Evolutionary conservation across 2,888 invertebrate species (phyloP), one percentile per base, ranked within the genome.

Genomic region (Phengaris alcon): DNA sequence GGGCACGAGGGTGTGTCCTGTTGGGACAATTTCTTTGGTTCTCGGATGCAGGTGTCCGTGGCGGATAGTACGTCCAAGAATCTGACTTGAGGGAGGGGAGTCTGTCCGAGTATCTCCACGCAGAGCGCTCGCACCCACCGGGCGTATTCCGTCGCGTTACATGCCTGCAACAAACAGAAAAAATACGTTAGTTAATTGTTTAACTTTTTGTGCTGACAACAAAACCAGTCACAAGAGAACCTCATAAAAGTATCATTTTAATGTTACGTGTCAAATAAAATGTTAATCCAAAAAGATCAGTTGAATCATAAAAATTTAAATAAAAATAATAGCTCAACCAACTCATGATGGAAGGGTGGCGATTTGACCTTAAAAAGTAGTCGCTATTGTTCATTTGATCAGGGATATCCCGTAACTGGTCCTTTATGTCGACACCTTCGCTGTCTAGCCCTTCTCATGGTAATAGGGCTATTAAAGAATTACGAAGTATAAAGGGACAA

Each of bases 81-180:
- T 84, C 96, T 95, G 77, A 96, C 94, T 79, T 95, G 95, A 73
- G 96, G 95, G 79, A 96, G 88, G 35, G 96, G 96, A 52, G 96
- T 96, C 86, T 96, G 96, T 3, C 96, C 94, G 79, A 96, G 95
- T 79, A 96, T 94, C 86, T 96, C 96, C 79, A 96, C 95, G 75
- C 96, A 96, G 78, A 96, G 94, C 75, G 96, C 95, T 82, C 95
- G 95, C 82, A 96, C 96, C 96, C 96, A 96, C 76, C 95, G 94
- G 87, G 96, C 95, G 87, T 96, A 96, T 82, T 95, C 94, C 82
- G 94, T 94, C 86, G 95, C 95, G 84, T 94, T 95, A 87, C 95
- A 94, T 84, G 95, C 95, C 96, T 96, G 94, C 75, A 95, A 95
- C 88, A 88, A 91, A 80, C 59, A 79, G 78, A 82, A 77, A 55